Conservation (phyloP, 2,888 invertebrate species). For the Euzophera pinguis region DNA sequence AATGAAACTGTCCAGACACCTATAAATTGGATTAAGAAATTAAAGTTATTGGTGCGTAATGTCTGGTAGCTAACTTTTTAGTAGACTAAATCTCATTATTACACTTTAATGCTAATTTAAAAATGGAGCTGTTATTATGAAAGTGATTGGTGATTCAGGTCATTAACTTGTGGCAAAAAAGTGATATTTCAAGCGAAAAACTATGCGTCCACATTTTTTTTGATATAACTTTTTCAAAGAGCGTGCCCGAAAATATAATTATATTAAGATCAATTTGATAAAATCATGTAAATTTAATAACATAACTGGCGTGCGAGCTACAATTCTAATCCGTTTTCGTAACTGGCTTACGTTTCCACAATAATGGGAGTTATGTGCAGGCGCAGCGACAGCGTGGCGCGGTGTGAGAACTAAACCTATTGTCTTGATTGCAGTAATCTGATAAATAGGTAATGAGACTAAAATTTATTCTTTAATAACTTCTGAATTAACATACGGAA, state of each 20-base stretch:
- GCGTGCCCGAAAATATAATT: too few species aligned
- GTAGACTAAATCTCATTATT: background rate
- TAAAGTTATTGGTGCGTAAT: conserved; percentile 51
- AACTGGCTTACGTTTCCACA: conserved; percentile 25
- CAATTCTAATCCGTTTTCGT: conserved; percentile 19
- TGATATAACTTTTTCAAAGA: too few species aligned
- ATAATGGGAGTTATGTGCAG: conserved; percentile 24
- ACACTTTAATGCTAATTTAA: background rate
- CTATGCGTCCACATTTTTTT: too few species aligned
- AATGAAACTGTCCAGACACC: conserved; percentile 18
- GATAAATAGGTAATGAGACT: conserved; percentile 17
- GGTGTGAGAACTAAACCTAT: conserved; percentile 18
- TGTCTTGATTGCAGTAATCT: conserved; percentile 19
- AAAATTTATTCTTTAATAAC: background rate
- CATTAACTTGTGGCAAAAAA: background rate
- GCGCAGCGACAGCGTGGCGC: conserved; percentile 16
- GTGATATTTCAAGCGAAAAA: too few species aligned
- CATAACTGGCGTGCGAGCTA: conserved; percentile 7
- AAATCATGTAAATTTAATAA: background rate
- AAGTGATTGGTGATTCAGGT: background rate
- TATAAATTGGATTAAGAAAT: conserved; percentile 63
- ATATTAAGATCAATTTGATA: background rate
- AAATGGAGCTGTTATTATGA: background rate
- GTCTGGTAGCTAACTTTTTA: conserved; percentile 33
- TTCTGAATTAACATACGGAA: background rate